Evolutionary conservation across 2,113 vertebrate genomes (phyloP).

Genomic region (Antigone vipio): DNA sequence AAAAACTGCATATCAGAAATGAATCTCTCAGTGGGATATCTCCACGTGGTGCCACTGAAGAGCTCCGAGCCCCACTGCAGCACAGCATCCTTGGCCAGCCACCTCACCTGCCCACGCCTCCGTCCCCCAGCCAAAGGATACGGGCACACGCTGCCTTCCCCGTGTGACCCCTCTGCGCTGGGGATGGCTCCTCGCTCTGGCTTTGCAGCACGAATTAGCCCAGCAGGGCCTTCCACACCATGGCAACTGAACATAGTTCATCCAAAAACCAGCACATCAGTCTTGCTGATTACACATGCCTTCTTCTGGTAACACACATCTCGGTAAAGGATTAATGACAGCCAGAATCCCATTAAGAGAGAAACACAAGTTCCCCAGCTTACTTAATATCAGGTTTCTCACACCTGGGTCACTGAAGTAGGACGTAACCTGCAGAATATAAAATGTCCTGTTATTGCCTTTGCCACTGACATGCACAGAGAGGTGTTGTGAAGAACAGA

Average conservation of each 20-base stretch:
- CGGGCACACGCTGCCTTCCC: background rate
- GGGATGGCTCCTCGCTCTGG: background rate
- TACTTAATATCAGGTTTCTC: constrained; percentile 35
- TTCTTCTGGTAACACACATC: constrained; percentile 28
- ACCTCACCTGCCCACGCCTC: background rate
- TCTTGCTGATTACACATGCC: constrained; percentile 15
- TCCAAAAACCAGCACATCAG: constrained; percentile 7
- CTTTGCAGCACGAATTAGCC: background rate
- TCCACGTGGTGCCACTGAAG: background rate
- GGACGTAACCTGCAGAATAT: constrained; percentile 4
- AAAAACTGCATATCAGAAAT: background rate
- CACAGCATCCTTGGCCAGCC: background rate
- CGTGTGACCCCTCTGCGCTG: accelerated
- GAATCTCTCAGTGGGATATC: background rate
- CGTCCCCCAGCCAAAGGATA: background rate
- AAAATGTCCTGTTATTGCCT: background rate
- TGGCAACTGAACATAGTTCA: background rate
- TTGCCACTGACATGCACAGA: background rate
- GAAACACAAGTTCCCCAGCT: constrained; percentile 33
- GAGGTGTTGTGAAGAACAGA: background rate
- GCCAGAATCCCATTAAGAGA: constrained; percentile 30
- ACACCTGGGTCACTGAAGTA: constrained; percentile 11
- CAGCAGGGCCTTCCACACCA: background rate
- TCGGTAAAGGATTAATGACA: constrained; percentile 6
- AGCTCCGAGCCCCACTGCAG: accelerated